Evolutionary conservation across 2,888 invertebrate species (phyloP).

Genomic region (Diarsia brunnea): DNA sequence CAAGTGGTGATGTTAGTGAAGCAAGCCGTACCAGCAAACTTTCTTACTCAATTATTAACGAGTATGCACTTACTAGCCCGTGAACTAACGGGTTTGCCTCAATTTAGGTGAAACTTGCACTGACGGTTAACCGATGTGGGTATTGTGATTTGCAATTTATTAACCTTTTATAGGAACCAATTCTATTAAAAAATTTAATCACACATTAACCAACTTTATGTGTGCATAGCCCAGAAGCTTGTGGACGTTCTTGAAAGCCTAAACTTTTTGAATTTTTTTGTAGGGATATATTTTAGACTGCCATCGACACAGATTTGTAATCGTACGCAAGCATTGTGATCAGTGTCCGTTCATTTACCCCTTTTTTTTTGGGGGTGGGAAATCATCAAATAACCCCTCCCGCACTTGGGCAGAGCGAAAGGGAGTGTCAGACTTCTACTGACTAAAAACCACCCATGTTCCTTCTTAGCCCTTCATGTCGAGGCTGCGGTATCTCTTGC

Average conservation of each 20-base stretch:
- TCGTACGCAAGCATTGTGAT: background rate
- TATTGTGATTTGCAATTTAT: constrained; percentile 18
- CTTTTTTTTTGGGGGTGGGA: no score
- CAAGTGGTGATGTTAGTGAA: constrained; percentile 43
- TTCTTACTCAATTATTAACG: constrained; percentile 51
- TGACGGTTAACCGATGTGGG: constrained; percentile 1
- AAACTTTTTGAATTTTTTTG: background rate
- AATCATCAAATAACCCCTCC: no score
- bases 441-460: no score
- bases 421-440: no score
- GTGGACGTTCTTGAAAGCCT: background rate
- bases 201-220: background rate
- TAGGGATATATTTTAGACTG: background rate
- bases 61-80: constrained; percentile 37
- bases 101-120: constrained; percentile 28
- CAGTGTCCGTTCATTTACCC: no score
- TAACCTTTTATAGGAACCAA: background rate
- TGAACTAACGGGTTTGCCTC: constrained; percentile 27
- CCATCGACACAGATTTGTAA: background rate
- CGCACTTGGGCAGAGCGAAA: no score
- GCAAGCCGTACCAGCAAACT: constrained; percentile 29
- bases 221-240: no score
- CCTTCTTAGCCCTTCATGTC: no score
- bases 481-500: no score
- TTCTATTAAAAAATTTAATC: background rate